phyloP scores from a whole-genome alignment of 2,113 vertebrate species.

The Hymenochirus boettgeri region DNA sequence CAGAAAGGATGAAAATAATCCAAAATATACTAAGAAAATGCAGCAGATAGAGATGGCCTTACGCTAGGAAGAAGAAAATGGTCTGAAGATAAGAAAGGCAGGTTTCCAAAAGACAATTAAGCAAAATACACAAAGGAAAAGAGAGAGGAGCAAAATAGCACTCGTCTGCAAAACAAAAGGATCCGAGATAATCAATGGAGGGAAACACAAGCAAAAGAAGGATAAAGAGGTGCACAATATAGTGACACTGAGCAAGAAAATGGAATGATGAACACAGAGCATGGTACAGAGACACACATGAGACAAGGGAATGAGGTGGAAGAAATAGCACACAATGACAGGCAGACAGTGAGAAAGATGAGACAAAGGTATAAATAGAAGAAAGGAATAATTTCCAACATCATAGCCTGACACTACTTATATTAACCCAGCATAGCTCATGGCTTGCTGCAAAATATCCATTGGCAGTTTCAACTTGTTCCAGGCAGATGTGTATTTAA shows the following conservation, averaged over 20 bases:
- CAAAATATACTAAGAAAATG: not conserved
- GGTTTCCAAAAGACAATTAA: not conserved
- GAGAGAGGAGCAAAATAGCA: not conserved
- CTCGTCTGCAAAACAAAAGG: too few relatives aligned
- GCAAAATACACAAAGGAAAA: not conserved
- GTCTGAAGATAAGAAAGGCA: too few relatives aligned
- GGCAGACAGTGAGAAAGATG: constrained; percentile 3
- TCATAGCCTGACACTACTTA: constrained; percentile 6
- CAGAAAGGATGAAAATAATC: not conserved
- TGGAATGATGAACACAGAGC: constrained; percentile 4
- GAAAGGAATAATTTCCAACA: constrained; percentile 37
- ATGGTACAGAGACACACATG: constrained; percentile 20
- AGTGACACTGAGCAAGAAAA: not conserved
- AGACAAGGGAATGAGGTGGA: constrained; percentile 17
- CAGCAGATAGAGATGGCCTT: not conserved
- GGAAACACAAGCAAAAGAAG: not conserved
- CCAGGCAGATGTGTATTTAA: constrained; percentile 66
- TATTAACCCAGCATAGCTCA: constrained; percentile 24
- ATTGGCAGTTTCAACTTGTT: constrained; percentile 57
- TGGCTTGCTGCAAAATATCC: constrained; percentile 24
- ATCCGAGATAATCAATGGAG: not conserved
- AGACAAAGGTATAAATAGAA: not conserved
- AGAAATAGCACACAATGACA: constrained; percentile 15
- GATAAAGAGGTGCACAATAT: not conserved
- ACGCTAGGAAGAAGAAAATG: too few relatives aligned